Percentiles rank a stretch among this genome's conserved stretches.
phyloP scores from a whole-genome alignment of 2,888 invertebrate genomes.

The Mechanitis mazaeus region DNA sequence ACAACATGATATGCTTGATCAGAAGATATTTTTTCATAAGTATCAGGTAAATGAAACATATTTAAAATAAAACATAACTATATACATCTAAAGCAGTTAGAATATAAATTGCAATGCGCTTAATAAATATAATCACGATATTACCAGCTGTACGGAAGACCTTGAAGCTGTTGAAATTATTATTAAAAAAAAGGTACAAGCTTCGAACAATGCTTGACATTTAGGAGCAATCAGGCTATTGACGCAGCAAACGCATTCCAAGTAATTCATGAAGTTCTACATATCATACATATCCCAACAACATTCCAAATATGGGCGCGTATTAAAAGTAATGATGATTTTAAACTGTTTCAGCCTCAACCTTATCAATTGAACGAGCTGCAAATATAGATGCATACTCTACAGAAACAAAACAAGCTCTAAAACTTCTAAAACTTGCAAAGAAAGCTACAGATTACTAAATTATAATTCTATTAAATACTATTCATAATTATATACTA shows the following conservation, averaged over 20 bases:
- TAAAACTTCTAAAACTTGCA: too few relatives aligned
- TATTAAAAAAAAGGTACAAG: constrained; percentile 24
- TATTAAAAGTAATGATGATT: constrained; percentile 26
- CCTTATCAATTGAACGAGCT: constrained; percentile 34
- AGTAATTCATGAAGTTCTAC: constrained; percentile 19
- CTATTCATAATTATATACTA: too few relatives aligned
- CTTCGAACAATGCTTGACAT: constrained; percentile 23
- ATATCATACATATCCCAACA: constrained; percentile 14
- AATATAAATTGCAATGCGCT: constrained; percentile 9
- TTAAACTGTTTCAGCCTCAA: constrained; percentile 32
- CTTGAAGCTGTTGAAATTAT: constrained; percentile 15
- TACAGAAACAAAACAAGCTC: background rate
- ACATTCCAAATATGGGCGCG: constrained; percentile 23
- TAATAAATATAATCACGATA: constrained; percentile 21
- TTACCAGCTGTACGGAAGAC: constrained; percentile 26
- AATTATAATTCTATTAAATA: too few relatives aligned
- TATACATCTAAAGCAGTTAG: constrained; percentile 7
- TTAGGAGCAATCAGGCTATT: constrained; percentile 20
- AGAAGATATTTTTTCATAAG: constrained; percentile 49
- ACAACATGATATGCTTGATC: constrained; percentile 43
- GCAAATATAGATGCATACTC: constrained; percentile 23
- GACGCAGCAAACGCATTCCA: constrained; percentile 14
- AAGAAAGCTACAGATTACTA: too few relatives aligned
- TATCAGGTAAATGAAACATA: constrained; percentile 42
- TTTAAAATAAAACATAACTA: too few relatives aligned